These are phyloP conservation scores for Ciconia nigra DNA, from an alignment of 2,797 vertebrate species.

Conservation along the genomic window DNA sequence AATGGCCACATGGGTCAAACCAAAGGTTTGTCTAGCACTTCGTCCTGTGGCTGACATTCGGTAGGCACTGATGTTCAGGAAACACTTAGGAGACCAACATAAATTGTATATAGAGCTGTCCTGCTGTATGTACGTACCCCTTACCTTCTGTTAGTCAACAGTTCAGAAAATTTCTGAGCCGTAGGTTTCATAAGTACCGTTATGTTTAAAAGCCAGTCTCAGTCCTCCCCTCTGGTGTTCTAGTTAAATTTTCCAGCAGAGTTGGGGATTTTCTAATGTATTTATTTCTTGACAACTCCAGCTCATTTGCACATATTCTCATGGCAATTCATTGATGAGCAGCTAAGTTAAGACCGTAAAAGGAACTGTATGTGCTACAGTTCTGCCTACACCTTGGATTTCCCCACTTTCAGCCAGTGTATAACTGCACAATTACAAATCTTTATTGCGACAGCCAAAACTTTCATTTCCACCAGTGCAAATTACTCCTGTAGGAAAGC, in stretches of 20 bases:
- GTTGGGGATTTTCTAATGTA: background rate
- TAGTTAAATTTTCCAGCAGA: background rate
- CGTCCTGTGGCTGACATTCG: background rate
- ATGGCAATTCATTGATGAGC: background rate
- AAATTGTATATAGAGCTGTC: background rate
- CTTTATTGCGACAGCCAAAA: background rate
- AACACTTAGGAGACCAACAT: background rate
- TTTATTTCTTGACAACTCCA: background rate
- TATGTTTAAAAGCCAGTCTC: background rate
- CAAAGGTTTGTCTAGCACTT: background rate
- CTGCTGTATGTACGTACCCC: background rate
- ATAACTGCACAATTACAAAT: background rate
- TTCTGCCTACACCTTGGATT: background rate
- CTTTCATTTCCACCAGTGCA: background rate
- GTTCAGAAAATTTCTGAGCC: background rate
- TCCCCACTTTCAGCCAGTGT: background rate
- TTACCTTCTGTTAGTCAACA: background rate
- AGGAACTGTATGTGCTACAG: background rate
- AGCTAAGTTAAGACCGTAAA: background rate
- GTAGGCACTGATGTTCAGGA: background rate
- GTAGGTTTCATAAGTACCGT: background rate
- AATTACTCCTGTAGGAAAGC: background rate
- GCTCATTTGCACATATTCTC: background rate
- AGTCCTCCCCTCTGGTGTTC: background rate
- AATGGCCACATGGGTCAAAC: background rate